Percentiles rank a stretch among this genome's conserved stretches.
These are phyloP conservation scores for Phalacrocorax aristotelis DNA, from an alignment of 2,113 vertebrate genomes.

Conservation along the genomic window DNA sequence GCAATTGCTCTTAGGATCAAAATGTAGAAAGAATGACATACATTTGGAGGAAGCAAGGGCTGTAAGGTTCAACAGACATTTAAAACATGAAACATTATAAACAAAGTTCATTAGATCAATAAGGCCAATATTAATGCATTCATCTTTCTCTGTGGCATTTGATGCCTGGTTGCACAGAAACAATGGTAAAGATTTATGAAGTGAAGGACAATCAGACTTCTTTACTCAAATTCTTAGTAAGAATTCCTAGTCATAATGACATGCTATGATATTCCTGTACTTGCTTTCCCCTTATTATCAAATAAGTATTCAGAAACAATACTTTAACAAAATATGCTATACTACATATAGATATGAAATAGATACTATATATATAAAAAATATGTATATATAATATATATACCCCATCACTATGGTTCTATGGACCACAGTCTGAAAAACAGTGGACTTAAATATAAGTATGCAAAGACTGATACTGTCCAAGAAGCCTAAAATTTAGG, in stretches of 20 bases:
- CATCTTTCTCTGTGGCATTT: neutral
- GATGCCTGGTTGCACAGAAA: neutral
- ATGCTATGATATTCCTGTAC: neutral
- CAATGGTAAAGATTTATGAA: neutral
- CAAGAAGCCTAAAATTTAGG: neutral
- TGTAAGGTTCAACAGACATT: neutral
- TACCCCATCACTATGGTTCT: neutral
- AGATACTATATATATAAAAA: neutral
- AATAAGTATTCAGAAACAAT: neutral
- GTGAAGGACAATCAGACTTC: neutral
- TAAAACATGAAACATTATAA: conserved; percentile 4
- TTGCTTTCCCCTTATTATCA: neutral
- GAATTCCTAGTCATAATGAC: neutral
- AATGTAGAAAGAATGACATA: neutral
- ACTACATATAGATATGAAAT: neutral
- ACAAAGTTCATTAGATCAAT: neutral
- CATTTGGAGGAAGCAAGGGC: neutral
- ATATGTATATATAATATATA: neutral
- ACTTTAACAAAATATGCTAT: neutral
- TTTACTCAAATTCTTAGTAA: neutral
- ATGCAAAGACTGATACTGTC: neutral
- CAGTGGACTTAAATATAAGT: neutral
- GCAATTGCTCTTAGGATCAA: neutral
- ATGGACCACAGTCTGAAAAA: neutral
- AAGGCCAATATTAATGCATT: neutral